Conservation (phyloP, 1,140 invertebrate genomes). For the Leptopilina clavipes region DNA sequence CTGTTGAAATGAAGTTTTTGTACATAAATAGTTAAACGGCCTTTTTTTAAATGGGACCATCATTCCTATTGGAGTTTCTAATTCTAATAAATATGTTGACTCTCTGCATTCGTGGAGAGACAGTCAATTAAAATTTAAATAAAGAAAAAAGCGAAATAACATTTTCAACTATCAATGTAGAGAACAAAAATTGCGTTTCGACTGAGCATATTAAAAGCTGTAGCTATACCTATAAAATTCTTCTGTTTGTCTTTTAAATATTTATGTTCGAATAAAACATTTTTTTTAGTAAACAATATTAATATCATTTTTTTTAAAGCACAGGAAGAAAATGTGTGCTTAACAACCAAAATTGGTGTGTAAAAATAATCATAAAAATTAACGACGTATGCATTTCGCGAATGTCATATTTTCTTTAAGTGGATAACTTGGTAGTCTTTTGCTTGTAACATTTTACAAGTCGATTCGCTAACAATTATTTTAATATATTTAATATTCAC, state of each 20-base stretch:
- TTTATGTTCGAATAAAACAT: no score
- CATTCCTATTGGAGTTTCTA: not conserved
- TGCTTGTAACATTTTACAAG: not conserved
- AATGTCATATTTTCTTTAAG: not conserved
- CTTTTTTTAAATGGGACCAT: slow-evolving; percentile 26
- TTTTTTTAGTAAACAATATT: not conserved
- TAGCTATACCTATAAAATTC: not conserved
- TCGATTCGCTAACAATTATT: slow-evolving; percentile 24
- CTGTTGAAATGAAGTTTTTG: slow-evolving; percentile 4
- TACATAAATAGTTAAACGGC: not conserved
- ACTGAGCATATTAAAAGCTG: not conserved
- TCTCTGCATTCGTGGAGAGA: not conserved
- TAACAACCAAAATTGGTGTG: not conserved
- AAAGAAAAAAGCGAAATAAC: not conserved
- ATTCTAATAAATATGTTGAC: slow-evolving; percentile 9
- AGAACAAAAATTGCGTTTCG: not conserved
- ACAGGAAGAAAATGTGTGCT: not conserved
- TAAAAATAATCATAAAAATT: not conserved
- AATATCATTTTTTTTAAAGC: not conserved
- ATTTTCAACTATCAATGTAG: not conserved
- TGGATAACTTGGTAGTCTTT: not conserved
- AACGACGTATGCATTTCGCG: not conserved
- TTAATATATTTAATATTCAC: slow-evolving; percentile 6
- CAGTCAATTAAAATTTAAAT: not conserved
- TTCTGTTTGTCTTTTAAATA: no score